Evolutionary conservation across 2,113 vertebrate genomes (phyloP).

Genomic region (Leptobrachium ailaonicum): DNA sequence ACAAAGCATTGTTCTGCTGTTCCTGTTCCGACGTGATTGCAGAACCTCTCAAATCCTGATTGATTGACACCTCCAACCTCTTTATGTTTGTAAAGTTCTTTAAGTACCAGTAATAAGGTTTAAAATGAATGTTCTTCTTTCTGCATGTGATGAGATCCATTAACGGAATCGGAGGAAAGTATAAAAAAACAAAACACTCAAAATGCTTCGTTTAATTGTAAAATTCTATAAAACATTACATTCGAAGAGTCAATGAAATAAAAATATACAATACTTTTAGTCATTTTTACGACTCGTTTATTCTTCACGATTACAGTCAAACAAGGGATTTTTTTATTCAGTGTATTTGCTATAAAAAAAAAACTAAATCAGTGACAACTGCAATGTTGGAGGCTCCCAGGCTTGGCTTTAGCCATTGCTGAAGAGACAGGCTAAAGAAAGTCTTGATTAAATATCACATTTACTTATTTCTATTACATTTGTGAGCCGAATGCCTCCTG

Average conservation of each 20-base stretch:
- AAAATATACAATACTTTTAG: constrained; percentile 23
- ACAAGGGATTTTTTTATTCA: constrained; percentile 9
- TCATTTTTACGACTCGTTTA: constrained; percentile 5
- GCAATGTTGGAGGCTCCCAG: not conserved
- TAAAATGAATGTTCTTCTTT: constrained; percentile 23
- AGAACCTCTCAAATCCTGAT: not conserved
- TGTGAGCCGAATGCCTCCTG: too few species aligned
- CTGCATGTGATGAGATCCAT: constrained; percentile 30
- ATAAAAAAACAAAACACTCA: not conserved
- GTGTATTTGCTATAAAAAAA: constrained; percentile 25
- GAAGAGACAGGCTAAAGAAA: too few species aligned
- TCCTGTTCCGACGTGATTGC: constrained; percentile 18
- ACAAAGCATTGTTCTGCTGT: constrained; percentile 18
- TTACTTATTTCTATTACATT: too few species aligned
- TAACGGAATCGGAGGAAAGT: not conserved
- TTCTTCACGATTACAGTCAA: constrained; percentile 1
- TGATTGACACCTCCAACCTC: constrained; percentile 19
- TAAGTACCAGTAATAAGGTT: constrained; percentile 20
- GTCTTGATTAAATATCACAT: too few species aligned
- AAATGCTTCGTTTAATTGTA: constrained; percentile 17
- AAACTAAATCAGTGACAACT: constrained; percentile 3
- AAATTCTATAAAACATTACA: constrained; percentile 1
- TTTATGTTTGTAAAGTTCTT: constrained; percentile 22
- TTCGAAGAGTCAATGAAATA: not conserved
- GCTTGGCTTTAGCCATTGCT: too few species aligned